These are phyloP conservation scores for Vanessa cardui DNA, from an alignment of 2,888 invertebrate genomes.

Conservation along the genomic window DNA sequence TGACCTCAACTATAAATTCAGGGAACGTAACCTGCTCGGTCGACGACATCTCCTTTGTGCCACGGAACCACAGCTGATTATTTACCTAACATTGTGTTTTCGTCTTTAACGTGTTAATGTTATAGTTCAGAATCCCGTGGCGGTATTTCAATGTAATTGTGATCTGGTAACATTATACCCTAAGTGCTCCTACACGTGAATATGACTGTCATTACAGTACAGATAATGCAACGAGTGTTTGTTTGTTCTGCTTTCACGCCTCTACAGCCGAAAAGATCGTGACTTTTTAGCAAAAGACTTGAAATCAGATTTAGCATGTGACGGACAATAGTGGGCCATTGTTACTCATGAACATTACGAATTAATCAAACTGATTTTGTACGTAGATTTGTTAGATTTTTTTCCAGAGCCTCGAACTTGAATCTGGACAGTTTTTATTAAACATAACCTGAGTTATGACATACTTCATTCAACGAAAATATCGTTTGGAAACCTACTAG, in stretches of 20 bases:
- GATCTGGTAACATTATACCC: not conserved
- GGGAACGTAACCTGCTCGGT: constrained; percentile 20
- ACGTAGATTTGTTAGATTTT: too few relatives aligned
- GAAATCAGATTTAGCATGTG: too few relatives aligned
- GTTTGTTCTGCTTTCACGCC: constrained; percentile 3
- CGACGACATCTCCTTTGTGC: constrained; percentile 26
- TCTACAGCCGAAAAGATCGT: not conserved
- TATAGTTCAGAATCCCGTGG: constrained; percentile 12
- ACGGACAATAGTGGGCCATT: too few relatives aligned
- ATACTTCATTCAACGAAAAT: too few relatives aligned
- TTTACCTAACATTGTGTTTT: not conserved
- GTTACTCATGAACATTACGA: too few relatives aligned
- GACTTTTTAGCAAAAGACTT: not conserved
- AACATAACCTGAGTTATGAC: too few relatives aligned
- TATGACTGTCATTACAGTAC: not conserved
- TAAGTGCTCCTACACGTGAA: not conserved
- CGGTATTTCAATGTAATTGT: constrained; percentile 10
- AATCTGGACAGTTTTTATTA: too few relatives aligned
- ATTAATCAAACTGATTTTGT: too few relatives aligned
- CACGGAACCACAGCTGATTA: not conserved
- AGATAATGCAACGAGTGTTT: not conserved
- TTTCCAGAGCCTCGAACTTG: too few relatives aligned
- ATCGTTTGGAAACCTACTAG: too few relatives aligned
- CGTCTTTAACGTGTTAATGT: not conserved
- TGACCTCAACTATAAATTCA: constrained; percentile 26